Percentiles rank a stretch among this genome's conserved stretches.
These are phyloP conservation scores for Heliconius ethilla DNA, from an alignment of 2,888 invertebrate genomes.

Conservation along the genomic window DNA sequence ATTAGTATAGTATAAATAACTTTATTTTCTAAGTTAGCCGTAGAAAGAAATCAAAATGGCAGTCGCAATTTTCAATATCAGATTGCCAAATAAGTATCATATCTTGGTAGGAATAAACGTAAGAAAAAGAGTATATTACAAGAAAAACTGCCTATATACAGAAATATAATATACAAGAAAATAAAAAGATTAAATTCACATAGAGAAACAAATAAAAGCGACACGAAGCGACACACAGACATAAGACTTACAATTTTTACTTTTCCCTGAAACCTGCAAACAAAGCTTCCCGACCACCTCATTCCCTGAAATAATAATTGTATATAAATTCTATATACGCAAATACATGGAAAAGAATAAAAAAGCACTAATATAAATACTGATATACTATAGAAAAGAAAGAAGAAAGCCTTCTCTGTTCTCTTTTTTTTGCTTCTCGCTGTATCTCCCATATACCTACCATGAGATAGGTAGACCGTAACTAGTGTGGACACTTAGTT, in stretches of 20 bases:
- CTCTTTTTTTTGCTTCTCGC: neutral
- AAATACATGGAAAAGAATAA: neutral
- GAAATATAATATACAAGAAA: neutral
- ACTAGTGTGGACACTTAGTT: no score
- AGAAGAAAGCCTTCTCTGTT: no score
- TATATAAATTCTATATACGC: neutral
- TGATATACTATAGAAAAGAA: no score
- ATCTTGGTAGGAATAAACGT: neutral
- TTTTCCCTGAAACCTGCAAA: conserved; percentile 64
- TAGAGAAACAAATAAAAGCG: neutral
- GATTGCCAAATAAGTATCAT: neutral
- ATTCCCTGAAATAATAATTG: conserved; percentile 59
- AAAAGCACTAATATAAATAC: neutral
- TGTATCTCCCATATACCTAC: neutral
- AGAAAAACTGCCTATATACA: neutral
- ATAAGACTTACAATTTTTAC: conserved; percentile 48
- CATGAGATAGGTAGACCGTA: no score
- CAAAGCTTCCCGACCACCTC: conserved; percentile 72
- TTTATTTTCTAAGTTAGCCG: no score
- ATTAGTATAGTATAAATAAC: neutral
- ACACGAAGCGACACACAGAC: conserved; percentile 16
- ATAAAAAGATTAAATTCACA: neutral
- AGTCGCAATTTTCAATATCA: neutral
- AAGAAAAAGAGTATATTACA: neutral
- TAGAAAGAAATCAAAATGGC: neutral